Conservation (phyloP, 2,797 vertebrate species). For the Myotis planiceps region DNA sequence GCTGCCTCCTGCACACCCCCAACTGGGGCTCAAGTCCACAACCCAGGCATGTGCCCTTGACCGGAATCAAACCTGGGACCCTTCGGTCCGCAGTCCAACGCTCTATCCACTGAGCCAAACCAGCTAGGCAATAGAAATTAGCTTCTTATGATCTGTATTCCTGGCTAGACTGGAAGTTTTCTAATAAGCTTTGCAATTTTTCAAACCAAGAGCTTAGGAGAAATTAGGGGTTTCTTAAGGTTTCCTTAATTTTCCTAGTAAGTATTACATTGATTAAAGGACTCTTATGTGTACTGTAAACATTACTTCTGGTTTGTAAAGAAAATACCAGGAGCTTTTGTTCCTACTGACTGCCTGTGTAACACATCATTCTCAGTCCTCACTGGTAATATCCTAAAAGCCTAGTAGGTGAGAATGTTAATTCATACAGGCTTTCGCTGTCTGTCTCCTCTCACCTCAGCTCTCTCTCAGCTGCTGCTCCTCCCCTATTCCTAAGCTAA, state of each 20-base stretch:
- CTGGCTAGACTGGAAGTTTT: not conserved
- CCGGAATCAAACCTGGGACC: too few species aligned
- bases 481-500: not conserved
- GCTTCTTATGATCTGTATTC: not conserved
- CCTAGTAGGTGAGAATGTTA: not conserved
- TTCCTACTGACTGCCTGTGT: not conserved
- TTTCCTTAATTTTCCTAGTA: constrained; percentile 38
- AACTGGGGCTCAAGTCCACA: too few species aligned
- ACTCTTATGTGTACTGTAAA: not conserved
- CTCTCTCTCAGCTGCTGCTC: not conserved
- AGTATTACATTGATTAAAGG: not conserved
- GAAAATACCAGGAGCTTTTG: not conserved
- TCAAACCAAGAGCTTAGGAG: constrained; percentile 18
- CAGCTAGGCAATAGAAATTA: not conserved
- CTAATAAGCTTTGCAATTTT: not conserved
- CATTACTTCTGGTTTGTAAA: constrained; percentile 12
- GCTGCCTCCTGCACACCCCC: too few species aligned
- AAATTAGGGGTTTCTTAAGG: constrained; percentile 8
- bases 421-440: not conserved
- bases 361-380: not conserved
- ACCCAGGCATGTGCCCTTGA: too few species aligned
- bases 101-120: too few species aligned
- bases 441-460: not conserved
- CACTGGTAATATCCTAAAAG: not conserved
- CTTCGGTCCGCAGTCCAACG: too few species aligned